Percentiles rank a stretch among this genome's conserved stretches.
These are phyloP conservation scores for Scaptomyza caliginosa DNA, from an alignment of 2,888 invertebrate genomes.

Conservation along the genomic window DNA sequence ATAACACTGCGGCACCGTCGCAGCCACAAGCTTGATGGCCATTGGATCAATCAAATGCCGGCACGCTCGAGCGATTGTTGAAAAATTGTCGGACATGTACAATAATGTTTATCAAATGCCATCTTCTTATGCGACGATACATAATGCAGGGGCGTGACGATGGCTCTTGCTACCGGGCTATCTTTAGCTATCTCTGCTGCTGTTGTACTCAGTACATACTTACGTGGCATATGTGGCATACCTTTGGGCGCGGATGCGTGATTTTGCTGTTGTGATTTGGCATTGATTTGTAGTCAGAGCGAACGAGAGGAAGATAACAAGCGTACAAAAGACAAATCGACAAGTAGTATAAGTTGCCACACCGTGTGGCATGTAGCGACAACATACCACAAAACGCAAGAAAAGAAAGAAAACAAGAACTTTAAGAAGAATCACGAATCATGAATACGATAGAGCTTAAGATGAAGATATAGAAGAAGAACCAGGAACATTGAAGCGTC, in stretches of 20 bases:
- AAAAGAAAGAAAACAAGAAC: neutral
- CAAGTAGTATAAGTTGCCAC: conserved; percentile 25
- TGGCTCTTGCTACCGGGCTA: conserved; percentile 21
- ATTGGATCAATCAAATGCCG: conserved; percentile 74
- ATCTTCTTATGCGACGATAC: conserved; percentile 46
- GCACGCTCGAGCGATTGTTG: conserved; percentile 70
- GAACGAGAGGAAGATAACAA: conserved; percentile 32
- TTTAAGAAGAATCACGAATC: neutral
- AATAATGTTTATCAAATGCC: conserved; percentile 77
- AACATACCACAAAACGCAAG: neutral
- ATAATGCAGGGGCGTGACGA: conserved; percentile 48
- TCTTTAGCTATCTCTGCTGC: neutral
- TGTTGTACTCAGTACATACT: neutral
- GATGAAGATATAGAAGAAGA: neutral
- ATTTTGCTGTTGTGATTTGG: conserved; percentile 31
- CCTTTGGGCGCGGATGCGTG: conserved; percentile 25
- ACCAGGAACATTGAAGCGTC: conserved; percentile 25
- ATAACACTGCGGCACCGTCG: neutral
- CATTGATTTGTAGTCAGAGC: conserved; percentile 40
- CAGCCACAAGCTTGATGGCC: conserved; percentile 22
- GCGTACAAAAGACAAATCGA: neutral
- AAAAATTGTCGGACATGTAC: conserved; percentile 77
- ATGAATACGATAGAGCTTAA: neutral
- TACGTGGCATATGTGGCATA: conserved; percentile 18
- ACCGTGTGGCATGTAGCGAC: conserved; percentile 34